A percentile compares a stretch with the other conserved stretches of the same genome.
These are phyloP conservation scores for Tupaia chinensis DNA, from an alignment of 2,113 vertebrate genomes.

Conservation along the genomic window DNA sequence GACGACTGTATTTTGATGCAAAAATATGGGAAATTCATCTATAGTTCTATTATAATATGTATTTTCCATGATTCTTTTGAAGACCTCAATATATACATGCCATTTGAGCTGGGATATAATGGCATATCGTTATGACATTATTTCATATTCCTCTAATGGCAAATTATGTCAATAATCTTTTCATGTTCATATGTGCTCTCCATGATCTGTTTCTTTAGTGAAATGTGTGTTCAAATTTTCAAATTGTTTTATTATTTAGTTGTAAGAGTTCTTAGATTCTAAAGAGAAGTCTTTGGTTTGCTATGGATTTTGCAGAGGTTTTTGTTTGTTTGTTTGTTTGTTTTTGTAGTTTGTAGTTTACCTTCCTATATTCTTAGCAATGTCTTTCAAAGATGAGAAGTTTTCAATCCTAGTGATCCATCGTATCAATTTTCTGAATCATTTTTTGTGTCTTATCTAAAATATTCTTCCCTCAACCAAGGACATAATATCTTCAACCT, in stretches of 20 bases:
- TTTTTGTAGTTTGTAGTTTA: background rate
- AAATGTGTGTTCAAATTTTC: background rate
- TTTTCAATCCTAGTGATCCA: background rate
- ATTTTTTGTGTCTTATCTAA: constrained; percentile 1
- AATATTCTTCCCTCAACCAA: background rate
- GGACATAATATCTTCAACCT: background rate
- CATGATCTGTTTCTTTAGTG: background rate
- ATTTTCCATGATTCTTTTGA: too few species aligned
- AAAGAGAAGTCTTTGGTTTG: background rate
- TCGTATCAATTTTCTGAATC: background rate
- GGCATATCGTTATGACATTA: background rate
- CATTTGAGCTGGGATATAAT: background rate
- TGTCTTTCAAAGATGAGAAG: background rate
- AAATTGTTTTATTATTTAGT: background rate
- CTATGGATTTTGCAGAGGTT: background rate
- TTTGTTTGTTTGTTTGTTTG: background rate
- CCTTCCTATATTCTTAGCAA: background rate
- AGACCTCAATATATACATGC: too few species aligned
- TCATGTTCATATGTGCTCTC: background rate
- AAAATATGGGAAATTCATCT: too few species aligned
- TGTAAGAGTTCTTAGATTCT: background rate
- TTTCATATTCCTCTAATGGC: background rate
- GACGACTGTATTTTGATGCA: too few species aligned
- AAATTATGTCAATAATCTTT: background rate
- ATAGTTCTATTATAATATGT: too few species aligned